Evolutionary conservation across 1,140 invertebrate species (phyloP), one percentile per base, ranked within the genome.

Genomic region (Drosophila guanche): DNA sequence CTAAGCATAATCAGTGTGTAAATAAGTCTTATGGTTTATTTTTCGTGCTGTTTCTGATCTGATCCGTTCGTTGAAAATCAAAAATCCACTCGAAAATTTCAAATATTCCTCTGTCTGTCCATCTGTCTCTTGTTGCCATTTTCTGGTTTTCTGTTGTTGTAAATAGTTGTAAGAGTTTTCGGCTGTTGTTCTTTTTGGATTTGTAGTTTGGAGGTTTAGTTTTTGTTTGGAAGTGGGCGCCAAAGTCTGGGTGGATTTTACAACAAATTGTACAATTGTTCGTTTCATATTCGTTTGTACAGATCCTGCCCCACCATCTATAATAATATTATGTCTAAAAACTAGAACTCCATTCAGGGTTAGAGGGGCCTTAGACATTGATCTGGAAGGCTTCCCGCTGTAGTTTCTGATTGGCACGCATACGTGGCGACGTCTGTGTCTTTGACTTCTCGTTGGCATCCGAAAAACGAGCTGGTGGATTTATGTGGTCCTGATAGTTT

Each of bases 391-490:
- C 93, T 92, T 95, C 94, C 48, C 94, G 91, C 46, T 93, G 92
- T 47, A 94, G 85, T 90, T 94, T 94, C 66, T 91, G 91, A 90
- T 93, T 92, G 76, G 92, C 92, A 76, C 92, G 89, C 85, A 89
- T 76, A 61, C 86, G 76, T 71, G 77, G 90, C 72, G 90, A 86
- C 91, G 91, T 76, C 91, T 91, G 74, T 79, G 92, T 81, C 91
- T 91, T 80, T 92, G 92, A 90, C 91, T 70, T 70, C 67, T 93
- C 93, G 90, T 95, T 93, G 79, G 84, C 84, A 92, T 95, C 95
- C 46, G 95, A 95, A 92, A 95, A 95, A 66, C 94, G 93, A 74
- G 94, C 94, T 65, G 95, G 95, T 66, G 95, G 95, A 91, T 95
- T 94, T 79, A 95, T 95, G 91, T 95, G 94, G 79, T 95, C 94